Evolutionary conservation across 2,113 vertebrate genomes (phyloP), one percentile per base, ranked within the genome.

Genomic region (Phylloscopus trochilus): DNA sequence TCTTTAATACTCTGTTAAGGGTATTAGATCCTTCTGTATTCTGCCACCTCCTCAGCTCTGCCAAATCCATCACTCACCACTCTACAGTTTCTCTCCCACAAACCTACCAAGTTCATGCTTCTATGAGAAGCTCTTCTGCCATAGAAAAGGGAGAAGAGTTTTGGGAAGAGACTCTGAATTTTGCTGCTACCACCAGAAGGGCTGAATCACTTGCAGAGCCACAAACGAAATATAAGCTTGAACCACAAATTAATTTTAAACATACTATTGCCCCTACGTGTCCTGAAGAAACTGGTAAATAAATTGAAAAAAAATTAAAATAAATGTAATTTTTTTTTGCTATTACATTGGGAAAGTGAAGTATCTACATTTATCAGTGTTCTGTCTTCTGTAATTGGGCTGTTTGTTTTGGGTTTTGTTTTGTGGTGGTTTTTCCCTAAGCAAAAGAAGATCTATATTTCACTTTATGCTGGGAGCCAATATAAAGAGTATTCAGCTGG

Each of bases 211-310:
- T 46, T 69, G 23, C 27, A 75, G 39, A 89, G 7, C 8, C 31
- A 26, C 23, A 56, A 52, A 75, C 10, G 20, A 78, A 74, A 35
- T 6, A 15, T 9, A 46, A 24, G 3, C 11, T 59, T 52, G 46
- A 83, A 35, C 4, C 6, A 23, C 6, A 64, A 63, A 20, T 3
- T 62, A 12, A 33, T 69, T 30, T 90, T 62, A 75, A 60, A 19
- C 7, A 3, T 12, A 23, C 1, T 15, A 13, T 7, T 58, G 7
- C 4, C 3, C 35, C 3, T 43, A 37, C 0, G 4, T 63, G 63
- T 67, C 15, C 26, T 68, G 49, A 19, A 55, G 28, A 72, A 87
- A 59, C 4, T 33, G 16, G 9, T 49, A 77, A 67, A 80, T 28
- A 31, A 68, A 20, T 24, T 56, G 41, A 41, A 41, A 1, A n/a